phyloP scores from a whole-genome alignment of 2,113 vertebrate genomes.

The Poecile atricapillus region DNA sequence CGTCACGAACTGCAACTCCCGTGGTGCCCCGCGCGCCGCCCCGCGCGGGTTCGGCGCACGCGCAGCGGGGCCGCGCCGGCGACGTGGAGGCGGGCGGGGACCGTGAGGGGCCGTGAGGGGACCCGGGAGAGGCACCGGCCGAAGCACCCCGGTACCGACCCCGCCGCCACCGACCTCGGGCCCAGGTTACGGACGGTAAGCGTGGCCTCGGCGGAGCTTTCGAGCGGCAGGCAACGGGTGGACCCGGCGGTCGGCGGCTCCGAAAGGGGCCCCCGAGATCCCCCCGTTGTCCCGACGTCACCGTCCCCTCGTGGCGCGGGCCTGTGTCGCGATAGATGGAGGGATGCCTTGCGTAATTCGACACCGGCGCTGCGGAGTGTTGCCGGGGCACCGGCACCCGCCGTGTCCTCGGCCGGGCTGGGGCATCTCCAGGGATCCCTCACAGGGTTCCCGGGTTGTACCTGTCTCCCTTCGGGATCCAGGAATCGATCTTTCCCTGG shows the following conservation, averaged over 20 bases:
- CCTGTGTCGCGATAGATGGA: neutral
- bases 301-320: neutral
- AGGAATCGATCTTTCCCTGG: neutral
- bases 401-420: too few species aligned
- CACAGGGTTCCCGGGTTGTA: neutral
- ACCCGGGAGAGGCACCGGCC: neutral
- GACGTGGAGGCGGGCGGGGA: neutral
- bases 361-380: neutral
- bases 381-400: neutral
- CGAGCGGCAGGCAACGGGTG: neutral
- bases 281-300: neutral
- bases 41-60: fast-evolving
- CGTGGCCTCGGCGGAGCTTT: neutral
- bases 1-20: neutral
- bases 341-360: neutral
- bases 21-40: fast-evolving
- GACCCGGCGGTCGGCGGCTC: neutral
- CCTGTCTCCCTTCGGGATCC: neutral
- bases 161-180: too few species aligned
- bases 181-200: neutral
- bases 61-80: neutral
- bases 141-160: too few species aligned
- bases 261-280: neutral
- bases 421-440: neutral
- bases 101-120: neutral